Evolutionary conservation across 2,888 invertebrate species (phyloP).

Genomic region (Euplagia quadripunctaria): DNA sequence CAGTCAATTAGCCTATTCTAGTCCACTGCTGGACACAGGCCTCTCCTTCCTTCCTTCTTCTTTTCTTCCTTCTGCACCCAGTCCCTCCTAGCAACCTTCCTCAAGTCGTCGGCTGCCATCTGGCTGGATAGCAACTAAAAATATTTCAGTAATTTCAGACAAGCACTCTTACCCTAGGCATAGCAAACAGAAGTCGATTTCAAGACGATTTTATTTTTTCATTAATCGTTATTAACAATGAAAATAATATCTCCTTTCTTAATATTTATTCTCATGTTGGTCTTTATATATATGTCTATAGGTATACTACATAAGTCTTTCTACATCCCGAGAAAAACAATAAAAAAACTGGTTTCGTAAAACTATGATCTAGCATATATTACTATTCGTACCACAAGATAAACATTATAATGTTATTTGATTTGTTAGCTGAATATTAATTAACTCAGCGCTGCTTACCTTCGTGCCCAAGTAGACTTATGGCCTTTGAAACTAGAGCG

Average conservation of each 20-base stretch:
- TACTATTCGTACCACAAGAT: neutral
- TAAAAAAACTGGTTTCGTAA: neutral
- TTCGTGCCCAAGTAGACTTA: slow-evolving; percentile 54
- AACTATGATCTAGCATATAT: neutral
- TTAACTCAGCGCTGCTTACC: slow-evolving; percentile 40
- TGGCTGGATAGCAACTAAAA: neutral
- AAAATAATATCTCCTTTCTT: neutral
- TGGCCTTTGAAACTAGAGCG: slow-evolving; percentile 66
- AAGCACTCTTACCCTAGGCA: too few relatives aligned
- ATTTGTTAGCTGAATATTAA: slow-evolving; percentile 23
- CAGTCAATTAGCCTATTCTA: too few relatives aligned
- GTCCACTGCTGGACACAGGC: too few relatives aligned
- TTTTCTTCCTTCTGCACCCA: too few relatives aligned
- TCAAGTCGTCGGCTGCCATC: too few relatives aligned
- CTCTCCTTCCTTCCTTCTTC: too few relatives aligned
- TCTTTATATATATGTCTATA: too few relatives aligned
- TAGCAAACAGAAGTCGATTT: neutral
- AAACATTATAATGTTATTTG: neutral
- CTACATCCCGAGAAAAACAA: neutral
- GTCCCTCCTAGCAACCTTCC: too few relatives aligned
- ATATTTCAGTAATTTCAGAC: neutral
- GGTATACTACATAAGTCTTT: too few relatives aligned
- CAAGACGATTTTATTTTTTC: neutral
- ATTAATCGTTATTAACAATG: neutral
- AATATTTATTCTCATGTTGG: neutral